These are phyloP conservation scores for Microchirus variegatus DNA, from an alignment of 2,797 vertebrate species.

Conservation along the genomic window DNA sequence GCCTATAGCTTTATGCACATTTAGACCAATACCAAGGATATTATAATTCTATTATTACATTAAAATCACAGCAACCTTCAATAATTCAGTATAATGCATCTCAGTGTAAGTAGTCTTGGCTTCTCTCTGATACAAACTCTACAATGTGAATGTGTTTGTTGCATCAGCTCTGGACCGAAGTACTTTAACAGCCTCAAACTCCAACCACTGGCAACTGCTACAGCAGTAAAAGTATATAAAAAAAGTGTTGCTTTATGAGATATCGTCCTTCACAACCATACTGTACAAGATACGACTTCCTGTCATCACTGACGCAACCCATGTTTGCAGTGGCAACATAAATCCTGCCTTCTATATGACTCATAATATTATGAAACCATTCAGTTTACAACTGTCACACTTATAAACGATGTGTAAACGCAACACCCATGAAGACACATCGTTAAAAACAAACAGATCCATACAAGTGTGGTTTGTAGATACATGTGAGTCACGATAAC, in stretches of 20 bases:
- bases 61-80: too few species aligned
- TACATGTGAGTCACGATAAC: too few species aligned
- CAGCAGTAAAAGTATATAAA: slow-evolving; percentile 12
- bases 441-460: too few species aligned
- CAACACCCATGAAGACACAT: too few species aligned
- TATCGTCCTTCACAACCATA: slow-evolving; percentile 13
- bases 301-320: not conserved
- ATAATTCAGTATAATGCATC: too few species aligned
- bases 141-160: not conserved
- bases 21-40: too few species aligned
- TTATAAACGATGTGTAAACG: too few species aligned
- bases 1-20: too few species aligned
- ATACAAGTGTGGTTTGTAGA: too few species aligned
- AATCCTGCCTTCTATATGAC: not conserved
- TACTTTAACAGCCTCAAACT: slow-evolving; percentile 16
- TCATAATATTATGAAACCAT: not conserved
- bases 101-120: too few species aligned
- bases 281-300: slow-evolving; percentile 3
- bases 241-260: slow-evolving; percentile 7
- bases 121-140: too few species aligned
- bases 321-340: not conserved
- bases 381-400: not conserved
- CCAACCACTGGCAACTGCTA: slow-evolving; percentile 5
- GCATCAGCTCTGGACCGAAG: slow-evolving; percentile 1
- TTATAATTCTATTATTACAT: too few species aligned